Conservation (phyloP, 2,888 invertebrate genomes). For the Beris chalybata region DNA sequence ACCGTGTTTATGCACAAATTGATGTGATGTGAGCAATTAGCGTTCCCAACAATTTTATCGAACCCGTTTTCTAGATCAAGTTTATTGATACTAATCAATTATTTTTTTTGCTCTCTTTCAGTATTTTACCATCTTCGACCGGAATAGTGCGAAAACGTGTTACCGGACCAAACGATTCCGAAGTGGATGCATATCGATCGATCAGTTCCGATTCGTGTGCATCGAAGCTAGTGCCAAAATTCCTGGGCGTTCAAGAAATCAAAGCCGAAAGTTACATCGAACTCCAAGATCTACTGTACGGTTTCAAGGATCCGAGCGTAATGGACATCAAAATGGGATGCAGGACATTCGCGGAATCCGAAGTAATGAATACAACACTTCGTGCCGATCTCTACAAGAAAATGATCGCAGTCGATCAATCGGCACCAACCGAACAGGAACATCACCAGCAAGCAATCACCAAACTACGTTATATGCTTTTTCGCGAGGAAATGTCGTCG, state of each 20-base stretch:
- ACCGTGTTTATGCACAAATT: no score
- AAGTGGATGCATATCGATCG: constrained; percentile 77
- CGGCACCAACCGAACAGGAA: constrained; percentile 83
- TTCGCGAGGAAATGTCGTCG: constrained; percentile 90
- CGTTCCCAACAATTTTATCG: no score
- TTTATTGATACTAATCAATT: background rate
- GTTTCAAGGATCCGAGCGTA: constrained; percentile 88
- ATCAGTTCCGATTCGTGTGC: constrained; percentile 70
- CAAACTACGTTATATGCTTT: constrained; percentile 95
- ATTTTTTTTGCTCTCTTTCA: constrained; percentile 48
- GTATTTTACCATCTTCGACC: constrained; percentile 89
- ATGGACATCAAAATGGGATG: constrained; percentile 99
- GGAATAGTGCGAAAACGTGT: constrained; percentile 94
- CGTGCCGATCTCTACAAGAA: constrained; percentile 90
- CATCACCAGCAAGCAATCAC: constrained; percentile 82
- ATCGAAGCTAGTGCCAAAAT: constrained; percentile 71
- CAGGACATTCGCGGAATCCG: constrained; percentile 92
- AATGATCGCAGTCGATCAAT: constrained; percentile 89
- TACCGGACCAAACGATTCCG: constrained; percentile 70
- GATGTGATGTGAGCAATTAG: no score
- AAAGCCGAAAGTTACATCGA: constrained; percentile 88
- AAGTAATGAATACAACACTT: constrained; percentile 85
- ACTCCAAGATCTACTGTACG: constrained; percentile 88
- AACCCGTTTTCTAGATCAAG: no score
- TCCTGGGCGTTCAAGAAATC: constrained; percentile 75